Base-by-base conservation (phyloP, 2,797 vertebrate species). In the Paramormyrops hopkinsi region DNA sequence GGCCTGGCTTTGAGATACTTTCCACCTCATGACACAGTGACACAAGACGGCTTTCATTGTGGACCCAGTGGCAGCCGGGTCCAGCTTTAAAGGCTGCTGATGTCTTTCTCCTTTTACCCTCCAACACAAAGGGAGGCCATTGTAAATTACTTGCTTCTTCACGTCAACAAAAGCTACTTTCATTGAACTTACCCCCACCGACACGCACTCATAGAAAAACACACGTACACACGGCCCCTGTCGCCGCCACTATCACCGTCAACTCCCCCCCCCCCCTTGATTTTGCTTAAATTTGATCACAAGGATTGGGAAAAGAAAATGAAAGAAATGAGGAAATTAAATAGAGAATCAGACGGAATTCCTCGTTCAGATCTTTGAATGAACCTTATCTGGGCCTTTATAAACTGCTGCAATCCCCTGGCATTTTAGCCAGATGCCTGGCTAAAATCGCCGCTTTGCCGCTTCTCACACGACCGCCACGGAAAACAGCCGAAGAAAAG, bases 141-240 rank as follows among this genome's bases (percentile, higher is more conserved):
- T 97, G 96, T 96, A 97, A 97, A 97, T 97, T 96, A 96, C 96
- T 96, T 95, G 95, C 96, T 97, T 96, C 96, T 96, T 96, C 96
- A 96, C 95, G 96, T 96, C 96, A 96, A 97, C 96, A 96, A 97
- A 96, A 96, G 96, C 96, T 96, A 96, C 96, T 97, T 97, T 96
- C 96, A 96, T 96, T 96, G 95, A 96, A 96, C 96, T 96, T 96
- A 53, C 48, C 46, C 83, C 46, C 83, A 50, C 48, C 22, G 8
- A 22, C 96, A 96, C 96, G 22, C 96, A 96, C 48, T 50, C 83
- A 53, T 6, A 85, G 19, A 53, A 50, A 85, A 25, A 85, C 83
- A 53, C 48, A 85, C 48, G 29, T 51, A 85, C 22, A 85, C 46
- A 14, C 83, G 4, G n/a, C n/a, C 19, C 3, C 8, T 0, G 12